A percentile compares a stretch with the other conserved stretches of the same genome.
phyloP scores from a whole-genome alignment of 2,888 invertebrate species.

The Luffia ferchaultella region DNA sequence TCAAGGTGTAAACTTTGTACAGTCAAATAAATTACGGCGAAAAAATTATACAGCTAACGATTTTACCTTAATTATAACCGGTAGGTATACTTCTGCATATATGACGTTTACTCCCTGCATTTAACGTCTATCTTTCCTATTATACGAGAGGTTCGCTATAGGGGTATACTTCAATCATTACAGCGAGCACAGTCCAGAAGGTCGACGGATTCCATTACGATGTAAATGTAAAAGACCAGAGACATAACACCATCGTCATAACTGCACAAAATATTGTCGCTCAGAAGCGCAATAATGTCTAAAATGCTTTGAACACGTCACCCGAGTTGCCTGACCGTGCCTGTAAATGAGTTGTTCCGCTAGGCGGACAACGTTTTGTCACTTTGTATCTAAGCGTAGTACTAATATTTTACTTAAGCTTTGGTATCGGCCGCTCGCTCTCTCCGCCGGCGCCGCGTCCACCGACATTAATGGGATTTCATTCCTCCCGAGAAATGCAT shows the following conservation, averaged over 20 bases:
- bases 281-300: background rate
- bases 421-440: background rate
- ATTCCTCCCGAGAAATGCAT: slow-evolving; percentile 60
- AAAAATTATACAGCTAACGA: no score
- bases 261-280: background rate
- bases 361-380: no score
- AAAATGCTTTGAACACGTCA: no score
- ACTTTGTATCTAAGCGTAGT: no score
- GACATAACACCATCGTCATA: background rate
- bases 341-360: no score
- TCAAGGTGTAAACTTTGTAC: no score
- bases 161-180: background rate
- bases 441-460: slow-evolving; percentile 23
- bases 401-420: no score
- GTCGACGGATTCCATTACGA: no score
- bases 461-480: slow-evolving; percentile 59
- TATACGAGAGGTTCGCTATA: background rate
- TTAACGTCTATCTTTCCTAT: background rate
- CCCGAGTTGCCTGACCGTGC: no score
- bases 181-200: background rate
- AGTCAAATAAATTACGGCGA: no score
- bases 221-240: background rate
- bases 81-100: background rate
- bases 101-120: background rate
- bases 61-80: no score